Base-by-base conservation (phyloP, 1,140 invertebrate species). In the Brachionus manjavacas region DNA sequence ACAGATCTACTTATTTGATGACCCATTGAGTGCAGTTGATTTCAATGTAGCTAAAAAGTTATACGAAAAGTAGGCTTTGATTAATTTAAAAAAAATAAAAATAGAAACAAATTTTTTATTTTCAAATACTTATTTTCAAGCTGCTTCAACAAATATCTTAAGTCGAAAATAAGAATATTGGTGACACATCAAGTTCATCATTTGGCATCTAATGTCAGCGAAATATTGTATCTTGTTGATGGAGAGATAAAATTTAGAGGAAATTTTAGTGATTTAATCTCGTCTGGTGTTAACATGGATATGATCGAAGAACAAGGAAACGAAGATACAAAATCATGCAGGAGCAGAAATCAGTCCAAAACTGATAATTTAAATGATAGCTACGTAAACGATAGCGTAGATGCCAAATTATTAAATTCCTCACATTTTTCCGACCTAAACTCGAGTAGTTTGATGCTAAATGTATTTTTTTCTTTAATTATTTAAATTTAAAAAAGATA, bases 31-130 rank as follows among this genome's bases (percentile, higher is more conserved):
- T 85, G 93, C 94, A 1, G 93, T 96, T 1, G 94, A 96, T 88
- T 91, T 94, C 46, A 95, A 98, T 89, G 96, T 98, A 20, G 95
- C 95, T 9, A 95, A 95, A 89, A 95, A 97, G 87, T 96, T 98
- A 84, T 98, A 98, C 88, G 95, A 98, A 85, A 85, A 89, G 68
- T 94, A 3, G 92, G 93, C 85, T 94, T 94, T 35, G 1, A 93
- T 94, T 16, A 7, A 52, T 16, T 6, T 55, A 60, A 16, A 16
- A 46, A 46, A 11, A 14, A 46, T 12, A 0, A 46, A 46, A 46
- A n/a, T n/a, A n/a, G n/a, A n/a, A n/a, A n/a, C n/a, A n/a, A n/a
- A n/a, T n/a, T n/a, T n/a, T n/a, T n/a, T n/a, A n/a, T n/a, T n/a
- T n/a, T n/a, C n/a, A n/a, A n/a, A n/a, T n/a, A n/a, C n/a, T n/a